Evolutionary conservation across 2,113 vertebrate species (phyloP).

Genomic region (Melanostigma gelatinosum): DNA sequence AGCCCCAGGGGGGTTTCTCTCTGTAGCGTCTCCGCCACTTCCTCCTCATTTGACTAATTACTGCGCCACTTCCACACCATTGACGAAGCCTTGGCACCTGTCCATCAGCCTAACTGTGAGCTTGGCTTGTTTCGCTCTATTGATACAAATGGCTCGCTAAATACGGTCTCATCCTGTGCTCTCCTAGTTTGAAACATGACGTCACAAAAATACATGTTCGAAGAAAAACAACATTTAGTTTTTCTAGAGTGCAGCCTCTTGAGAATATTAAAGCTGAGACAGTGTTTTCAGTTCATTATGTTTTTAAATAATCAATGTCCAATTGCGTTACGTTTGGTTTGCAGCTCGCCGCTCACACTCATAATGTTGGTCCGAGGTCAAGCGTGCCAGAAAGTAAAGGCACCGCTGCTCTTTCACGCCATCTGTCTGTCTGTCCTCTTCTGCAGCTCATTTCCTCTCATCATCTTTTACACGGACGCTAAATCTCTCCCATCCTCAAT

Average conservation of each 20-base stretch:
- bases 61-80: conserved; percentile 71
- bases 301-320: conserved; percentile 60
- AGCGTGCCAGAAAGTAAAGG: conserved; percentile 31
- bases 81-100: conserved; percentile 80
- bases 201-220: not conserved
- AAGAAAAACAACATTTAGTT: not conserved
- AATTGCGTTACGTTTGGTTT: conserved; percentile 71
- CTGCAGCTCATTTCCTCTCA: conserved; percentile 27
- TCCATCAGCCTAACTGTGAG: conserved; percentile 67
- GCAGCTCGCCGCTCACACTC: conserved; percentile 36
- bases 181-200: not conserved
- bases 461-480: conserved; percentile 11
- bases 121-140: conserved; percentile 35
- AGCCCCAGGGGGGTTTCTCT: conserved; percentile 58
- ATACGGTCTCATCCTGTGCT: conserved; percentile 8
- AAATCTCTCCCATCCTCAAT: not conserved
- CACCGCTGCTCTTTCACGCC: conserved; percentile 49
- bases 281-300: conserved; percentile 39
- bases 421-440: conserved; percentile 59
- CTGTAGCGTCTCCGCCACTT: conserved; percentile 59
- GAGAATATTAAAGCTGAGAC: conserved; percentile 8
- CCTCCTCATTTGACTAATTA: conserved; percentile 80
- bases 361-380: conserved; percentile 51
- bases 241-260: not conserved
- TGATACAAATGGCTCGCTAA: conserved; percentile 41